A percentile compares a stretch with the other conserved stretches of the same genome.
These are phyloP conservation scores for Antheraea mylitta DNA, from an alignment of 1,140 invertebrate genomes.

Conservation along the genomic window DNA sequence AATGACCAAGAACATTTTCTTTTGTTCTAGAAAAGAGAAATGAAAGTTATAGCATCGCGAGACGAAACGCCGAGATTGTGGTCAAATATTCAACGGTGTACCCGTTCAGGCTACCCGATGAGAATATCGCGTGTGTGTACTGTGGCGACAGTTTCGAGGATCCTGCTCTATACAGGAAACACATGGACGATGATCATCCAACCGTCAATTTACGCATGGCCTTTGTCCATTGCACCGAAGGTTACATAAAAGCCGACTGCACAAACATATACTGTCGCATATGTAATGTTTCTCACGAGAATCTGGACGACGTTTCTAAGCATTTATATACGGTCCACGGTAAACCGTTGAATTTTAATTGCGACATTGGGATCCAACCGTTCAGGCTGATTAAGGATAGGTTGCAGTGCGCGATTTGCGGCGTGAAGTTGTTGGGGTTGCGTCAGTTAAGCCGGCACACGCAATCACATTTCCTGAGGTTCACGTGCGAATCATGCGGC, in stretches of 20 bases:
- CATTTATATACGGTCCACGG: conserved; percentile 32
- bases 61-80: conserved; percentile 46
- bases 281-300: conserved; percentile 26
- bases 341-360: conserved; percentile 25
- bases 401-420: conserved; percentile 36
- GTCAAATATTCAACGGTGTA: conserved; percentile 44
- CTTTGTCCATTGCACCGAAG: conserved; percentile 34
- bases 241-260: conserved; percentile 43
- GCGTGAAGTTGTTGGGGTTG: conserved; percentile 24
- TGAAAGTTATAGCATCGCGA: conserved; percentile 36
- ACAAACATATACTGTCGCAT: conserved; percentile 37
- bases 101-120: conserved; percentile 43
- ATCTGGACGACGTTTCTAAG: conserved; percentile 25
- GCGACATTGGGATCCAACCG: conserved; percentile 34
- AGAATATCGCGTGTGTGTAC: conserved; percentile 46
- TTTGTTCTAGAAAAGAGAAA: conserved; percentile 48
- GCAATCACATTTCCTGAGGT: conserved; percentile 36
- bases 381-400: conserved; percentile 37
- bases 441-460: conserved; percentile 41
- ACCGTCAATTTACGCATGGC: conserved; percentile 35
- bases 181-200: conserved; percentile 41
- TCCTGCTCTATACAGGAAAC: conserved; percentile 32
- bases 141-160: conserved; percentile 39
- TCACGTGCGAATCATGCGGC: conserved; percentile 46
- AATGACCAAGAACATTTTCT: conserved; percentile 42